A percentile compares a stretch with the other conserved stretches of the same genome.
Conservation (phyloP, 2,113 vertebrate species). For the Hirundichthys speculiger region DNA sequence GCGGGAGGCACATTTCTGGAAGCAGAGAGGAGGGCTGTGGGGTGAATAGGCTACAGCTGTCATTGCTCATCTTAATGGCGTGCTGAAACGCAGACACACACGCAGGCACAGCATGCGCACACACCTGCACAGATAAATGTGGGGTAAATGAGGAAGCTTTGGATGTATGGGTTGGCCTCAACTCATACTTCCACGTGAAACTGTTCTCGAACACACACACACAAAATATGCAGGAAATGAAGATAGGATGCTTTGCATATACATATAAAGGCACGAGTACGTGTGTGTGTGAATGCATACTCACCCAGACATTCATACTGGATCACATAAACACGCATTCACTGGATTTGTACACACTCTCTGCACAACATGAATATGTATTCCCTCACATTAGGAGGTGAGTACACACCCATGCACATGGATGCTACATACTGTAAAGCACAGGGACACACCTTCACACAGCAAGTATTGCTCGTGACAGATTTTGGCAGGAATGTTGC, state of each 20-base stretch:
- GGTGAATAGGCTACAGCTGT: conserved; percentile 80
- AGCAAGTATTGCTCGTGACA: conserved; percentile 72
- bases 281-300: conserved; percentile 54
- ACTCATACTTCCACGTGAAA: conserved; percentile 23
- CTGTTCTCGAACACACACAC: conserved; percentile 12
- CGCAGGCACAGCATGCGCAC: conserved; percentile 19
- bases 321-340: conserved; percentile 40
- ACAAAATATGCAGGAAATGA: conserved; percentile 70
- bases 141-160: conserved; percentile 60
- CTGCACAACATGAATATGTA: conserved; percentile 67
- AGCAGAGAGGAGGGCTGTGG: conserved; percentile 63
- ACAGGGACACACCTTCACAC: conserved; percentile 58
- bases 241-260: conserved; percentile 45
- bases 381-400: conserved; percentile 43
- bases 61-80: conserved; percentile 75
- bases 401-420: conserved; percentile 29
- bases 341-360: conserved; percentile 49
- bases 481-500: conserved; percentile 79
- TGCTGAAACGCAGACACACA: conserved; percentile 45
- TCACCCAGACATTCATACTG: conserved; percentile 49
- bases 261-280: conserved; percentile 48
- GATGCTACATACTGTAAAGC: conserved; percentile 48
- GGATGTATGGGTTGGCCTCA: conserved; percentile 49
- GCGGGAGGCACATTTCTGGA: conserved; percentile 64
- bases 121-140: conserved; percentile 47